These are phyloP conservation scores for Gyps fulvus DNA, from an alignment of 2,113 vertebrate genomes.

Conservation along the genomic window DNA sequence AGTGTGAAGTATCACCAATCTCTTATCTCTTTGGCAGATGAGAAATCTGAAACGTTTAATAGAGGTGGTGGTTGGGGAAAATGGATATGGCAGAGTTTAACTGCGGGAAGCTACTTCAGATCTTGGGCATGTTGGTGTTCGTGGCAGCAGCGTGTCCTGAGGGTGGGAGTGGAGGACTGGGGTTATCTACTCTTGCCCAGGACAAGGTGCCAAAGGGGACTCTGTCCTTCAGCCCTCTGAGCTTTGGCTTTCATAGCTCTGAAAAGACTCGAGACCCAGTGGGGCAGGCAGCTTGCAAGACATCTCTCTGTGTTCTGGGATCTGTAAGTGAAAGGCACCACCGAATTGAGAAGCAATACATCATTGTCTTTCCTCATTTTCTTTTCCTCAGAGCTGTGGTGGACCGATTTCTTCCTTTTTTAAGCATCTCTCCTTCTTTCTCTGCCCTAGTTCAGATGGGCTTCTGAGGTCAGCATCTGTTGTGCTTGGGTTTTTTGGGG, in stretches of 20 bases:
- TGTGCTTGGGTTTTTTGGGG: not conserved
- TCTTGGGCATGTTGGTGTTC: not conserved
- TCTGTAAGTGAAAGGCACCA: not conserved
- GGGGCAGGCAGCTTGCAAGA: not conserved
- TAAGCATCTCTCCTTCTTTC: not conserved
- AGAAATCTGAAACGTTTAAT: not conserved
- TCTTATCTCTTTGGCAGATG: not conserved
- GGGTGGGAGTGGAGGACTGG: not conserved
- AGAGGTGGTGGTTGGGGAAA: not conserved
- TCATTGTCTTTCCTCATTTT: not conserved
- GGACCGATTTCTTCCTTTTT: not conserved
- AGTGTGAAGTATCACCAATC: not conserved
- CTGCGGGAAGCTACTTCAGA: not conserved
- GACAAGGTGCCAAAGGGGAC: not conserved
- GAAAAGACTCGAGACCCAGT: accelerated
- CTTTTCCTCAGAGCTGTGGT: not conserved
- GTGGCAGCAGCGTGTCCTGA: not conserved
- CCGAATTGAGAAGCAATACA: not conserved
- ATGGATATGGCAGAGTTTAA: not conserved
- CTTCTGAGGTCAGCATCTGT: not conserved
- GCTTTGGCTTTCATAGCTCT: not conserved
- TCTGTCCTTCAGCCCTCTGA: not conserved
- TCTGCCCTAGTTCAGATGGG: not conserved
- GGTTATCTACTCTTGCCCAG: not conserved
- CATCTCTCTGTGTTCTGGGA: not conserved